Evolutionary conservation across 2,888 invertebrate genomes (phyloP), one percentile per base, ranked within the genome.

Genomic region (Celastrina argiolus): DNA sequence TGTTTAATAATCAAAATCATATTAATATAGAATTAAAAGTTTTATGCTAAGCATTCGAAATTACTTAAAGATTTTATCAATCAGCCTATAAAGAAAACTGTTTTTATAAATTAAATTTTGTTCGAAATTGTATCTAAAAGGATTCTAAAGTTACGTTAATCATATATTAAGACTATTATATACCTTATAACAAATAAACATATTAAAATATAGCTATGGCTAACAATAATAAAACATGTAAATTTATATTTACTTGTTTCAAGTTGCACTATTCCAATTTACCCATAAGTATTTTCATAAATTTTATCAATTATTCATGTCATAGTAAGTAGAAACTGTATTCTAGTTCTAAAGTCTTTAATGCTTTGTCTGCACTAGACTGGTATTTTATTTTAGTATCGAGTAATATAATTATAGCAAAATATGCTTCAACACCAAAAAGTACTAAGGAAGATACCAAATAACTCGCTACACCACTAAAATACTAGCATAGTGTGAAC

Each of bases 241-340:
- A 51, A 51, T 2, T 64, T 45, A 42, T 36, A 36, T 36, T 65
- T 70, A 73, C 73, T 63, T 51, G 31, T 59, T 71, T 69, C 66
- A 68, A 67, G 34, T 68, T 72, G 78, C 78, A 81, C 78, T 70
- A 68, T 75, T 74, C 75, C 72, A 76, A 73, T 70, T 78, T 75
- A 71, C 73, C 72, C 69, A 69, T 71, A 68, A 73, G 18, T 69
- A 65, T 69, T 69, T 69, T 66, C 66, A 73, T 66, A 65, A 68
- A 72, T 68, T 69, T 68, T 69, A 65, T 26, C 41, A 34, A 65
- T 68, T 65, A 61, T 65, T 51, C 16, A 65, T 58, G 26, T 68
- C 45, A 68, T 69, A 69, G 64, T 70, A 70, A 69, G 65, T 68
- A 70, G 66, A 67, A 56, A 56, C 59, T 58, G 68, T 68, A 71